phyloP scores from a whole-genome alignment of 2,113 vertebrate species.

The Lasiurus cinereus region DNA sequence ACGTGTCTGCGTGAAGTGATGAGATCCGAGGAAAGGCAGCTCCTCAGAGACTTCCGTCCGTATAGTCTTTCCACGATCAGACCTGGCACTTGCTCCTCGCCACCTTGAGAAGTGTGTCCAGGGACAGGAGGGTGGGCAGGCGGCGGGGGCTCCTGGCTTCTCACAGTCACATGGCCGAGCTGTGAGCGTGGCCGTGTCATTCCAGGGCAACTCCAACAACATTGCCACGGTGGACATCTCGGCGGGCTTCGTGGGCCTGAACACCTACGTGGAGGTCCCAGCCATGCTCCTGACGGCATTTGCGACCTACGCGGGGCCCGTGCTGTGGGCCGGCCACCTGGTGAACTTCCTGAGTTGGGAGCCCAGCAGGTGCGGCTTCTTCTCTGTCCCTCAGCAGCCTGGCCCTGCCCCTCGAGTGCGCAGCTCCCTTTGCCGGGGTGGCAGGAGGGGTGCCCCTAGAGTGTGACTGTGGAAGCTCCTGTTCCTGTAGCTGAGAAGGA shows the following conservation, averaged over 20 bases:
- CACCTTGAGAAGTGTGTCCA: no score
- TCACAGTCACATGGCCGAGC: fast-evolving
- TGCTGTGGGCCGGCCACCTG: conserved; percentile 96
- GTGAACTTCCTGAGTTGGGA: conserved; percentile 94
- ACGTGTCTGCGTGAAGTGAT: no score
- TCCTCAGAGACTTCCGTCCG: no score
- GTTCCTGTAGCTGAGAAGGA: background rate
- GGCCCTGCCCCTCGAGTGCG: fast-evolving
- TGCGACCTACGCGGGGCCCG: conserved; percentile 93
- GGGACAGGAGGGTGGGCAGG: background rate
- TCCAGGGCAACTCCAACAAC: conserved; percentile 98
- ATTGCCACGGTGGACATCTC: conserved; percentile 96
- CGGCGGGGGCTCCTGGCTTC: background rate
- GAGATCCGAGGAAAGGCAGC: background rate
- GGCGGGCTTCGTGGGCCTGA: conserved; percentile 95
- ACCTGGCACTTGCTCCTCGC: background rate
- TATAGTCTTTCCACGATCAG: background rate
- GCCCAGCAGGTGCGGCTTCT: conserved; percentile 88
- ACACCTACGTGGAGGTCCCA: conserved; percentile 92
- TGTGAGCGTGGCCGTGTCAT: background rate
- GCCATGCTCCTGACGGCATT: conserved; percentile 94
- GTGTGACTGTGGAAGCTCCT: background rate
- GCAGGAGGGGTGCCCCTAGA: background rate
- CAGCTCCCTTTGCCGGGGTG: background rate
- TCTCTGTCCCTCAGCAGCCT: background rate